Percentiles rank a stretch among this genome's conserved stretches.
phyloP scores from a whole-genome alignment of 1,140 invertebrate species.

The Heliothis subflexa region DNA sequence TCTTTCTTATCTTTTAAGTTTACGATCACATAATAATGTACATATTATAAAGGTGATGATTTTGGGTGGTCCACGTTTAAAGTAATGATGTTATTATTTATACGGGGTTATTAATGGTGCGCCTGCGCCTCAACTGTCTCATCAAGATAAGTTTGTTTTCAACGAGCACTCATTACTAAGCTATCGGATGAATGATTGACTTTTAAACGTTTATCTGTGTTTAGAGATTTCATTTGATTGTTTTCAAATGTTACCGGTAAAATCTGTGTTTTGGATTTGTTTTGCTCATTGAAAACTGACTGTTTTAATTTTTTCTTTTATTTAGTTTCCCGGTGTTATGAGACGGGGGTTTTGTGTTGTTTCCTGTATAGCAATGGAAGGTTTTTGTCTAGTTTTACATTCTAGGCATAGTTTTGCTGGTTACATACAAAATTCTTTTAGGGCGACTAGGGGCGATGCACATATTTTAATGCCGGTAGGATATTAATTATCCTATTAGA shows the following conservation, averaged over 20 bases:
- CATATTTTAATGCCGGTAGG: too few species aligned
- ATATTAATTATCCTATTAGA: too few species aligned
- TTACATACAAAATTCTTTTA: not conserved
- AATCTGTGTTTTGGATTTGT: slow-evolving; percentile 36
- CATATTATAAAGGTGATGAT: slow-evolving; percentile 76
- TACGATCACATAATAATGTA: slow-evolving; percentile 70
- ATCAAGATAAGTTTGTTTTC: slow-evolving; percentile 81
- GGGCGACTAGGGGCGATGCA: too few species aligned
- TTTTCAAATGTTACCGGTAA: slow-evolving; percentile 29
- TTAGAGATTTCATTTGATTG: slow-evolving; percentile 69
- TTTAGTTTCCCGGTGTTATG: slow-evolving; percentile 14
- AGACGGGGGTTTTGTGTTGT: not conserved
- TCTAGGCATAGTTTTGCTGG: too few species aligned
- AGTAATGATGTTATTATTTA: slow-evolving; percentile 83
- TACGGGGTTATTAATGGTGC: slow-evolving; percentile 78
- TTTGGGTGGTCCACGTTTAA: slow-evolving; percentile 78
- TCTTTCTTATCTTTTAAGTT: slow-evolving; percentile 71
- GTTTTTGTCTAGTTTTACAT: not conserved
- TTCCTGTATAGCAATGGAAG: slow-evolving; percentile 14
- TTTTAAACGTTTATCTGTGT: slow-evolving; percentile 68
- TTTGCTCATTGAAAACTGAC: slow-evolving; percentile 1
- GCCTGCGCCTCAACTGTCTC: slow-evolving; percentile 68
- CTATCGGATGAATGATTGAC: slow-evolving; percentile 71
- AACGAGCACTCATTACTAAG: slow-evolving; percentile 77
- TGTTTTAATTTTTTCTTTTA: slow-evolving; percentile 25